These are phyloP conservation scores for Micrasema longulum DNA, from an alignment of 1,140 invertebrate genomes.

Conservation along the genomic window DNA sequence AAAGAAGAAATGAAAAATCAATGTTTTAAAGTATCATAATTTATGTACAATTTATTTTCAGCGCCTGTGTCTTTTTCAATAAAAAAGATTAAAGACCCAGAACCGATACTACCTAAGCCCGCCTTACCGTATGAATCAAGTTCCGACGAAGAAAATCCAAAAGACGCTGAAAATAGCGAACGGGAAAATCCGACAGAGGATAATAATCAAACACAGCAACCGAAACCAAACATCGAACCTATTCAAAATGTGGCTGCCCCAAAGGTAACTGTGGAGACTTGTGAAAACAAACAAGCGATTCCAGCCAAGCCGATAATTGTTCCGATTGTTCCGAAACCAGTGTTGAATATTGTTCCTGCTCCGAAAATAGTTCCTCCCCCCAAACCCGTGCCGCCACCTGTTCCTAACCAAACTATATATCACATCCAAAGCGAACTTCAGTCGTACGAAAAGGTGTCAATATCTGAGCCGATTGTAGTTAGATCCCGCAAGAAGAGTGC, in stretches of 20 bases:
- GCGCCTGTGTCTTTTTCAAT: constrained; percentile 85
- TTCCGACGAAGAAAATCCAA: constrained; percentile 69
- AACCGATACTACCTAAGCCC: constrained; percentile 75
- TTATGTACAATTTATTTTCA: constrained; percentile 56
- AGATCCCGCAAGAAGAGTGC: constrained; percentile 5
- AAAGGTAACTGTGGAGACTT: background rate
- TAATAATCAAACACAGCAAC: constrained; percentile 6
- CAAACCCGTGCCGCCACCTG: constrained; percentile 14
- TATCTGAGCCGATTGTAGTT: background rate
- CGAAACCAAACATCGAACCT: background rate
- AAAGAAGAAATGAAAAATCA: no score
- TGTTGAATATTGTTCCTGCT: background rate
- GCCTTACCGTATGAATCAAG: constrained; percentile 81
- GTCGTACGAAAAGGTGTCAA: constrained; percentile 7
- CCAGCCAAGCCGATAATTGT: background rate
- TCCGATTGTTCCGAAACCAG: background rate
- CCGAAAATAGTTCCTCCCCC: background rate
- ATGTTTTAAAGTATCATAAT: no score
- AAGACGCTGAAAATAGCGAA: constrained; percentile 13
- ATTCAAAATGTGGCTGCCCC: background rate
- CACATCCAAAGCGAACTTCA: constrained; percentile 15
- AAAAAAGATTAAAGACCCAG: constrained; percentile 81
- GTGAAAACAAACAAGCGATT: background rate
- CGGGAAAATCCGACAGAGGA: background rate
- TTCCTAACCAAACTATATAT: background rate